A percentile compares a stretch with the other conserved stretches of the same genome.
Conservation (phyloP, 2,888 invertebrate species). For the Orthonychiurus folsomi region DNA sequence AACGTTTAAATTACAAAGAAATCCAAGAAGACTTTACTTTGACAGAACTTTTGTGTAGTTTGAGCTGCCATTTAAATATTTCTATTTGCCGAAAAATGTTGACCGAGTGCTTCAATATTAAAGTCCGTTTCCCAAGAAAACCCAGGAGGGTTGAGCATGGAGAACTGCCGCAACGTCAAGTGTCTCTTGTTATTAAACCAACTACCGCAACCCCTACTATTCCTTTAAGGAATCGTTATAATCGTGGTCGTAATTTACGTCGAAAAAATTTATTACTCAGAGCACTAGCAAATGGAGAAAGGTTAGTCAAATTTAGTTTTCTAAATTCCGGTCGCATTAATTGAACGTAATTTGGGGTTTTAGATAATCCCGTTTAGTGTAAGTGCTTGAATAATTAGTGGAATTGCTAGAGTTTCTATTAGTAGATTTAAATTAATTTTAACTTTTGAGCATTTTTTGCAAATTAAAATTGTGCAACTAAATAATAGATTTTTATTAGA, state of each 20-base stretch:
- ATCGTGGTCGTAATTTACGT: slow-evolving; percentile 20
- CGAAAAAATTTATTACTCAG: slow-evolving; percentile 30
- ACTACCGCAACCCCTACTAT: slow-evolving; percentile 24
- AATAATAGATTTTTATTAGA: no score
- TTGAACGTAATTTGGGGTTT: no score
- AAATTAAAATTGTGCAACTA: background rate
- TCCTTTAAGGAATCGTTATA: slow-evolving; percentile 16
- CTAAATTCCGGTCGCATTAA: background rate
- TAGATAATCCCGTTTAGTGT: no score
- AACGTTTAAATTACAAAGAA: no score
- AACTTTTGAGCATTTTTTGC: no score
- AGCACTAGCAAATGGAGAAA: slow-evolving; percentile 31
- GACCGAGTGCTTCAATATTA: slow-evolving; percentile 37
- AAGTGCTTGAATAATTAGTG: background rate
- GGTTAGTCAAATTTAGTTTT: slow-evolving; percentile 12
- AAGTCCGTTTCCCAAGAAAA: slow-evolving; percentile 34
- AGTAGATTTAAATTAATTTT: background rate
- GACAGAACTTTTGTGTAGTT: no score
- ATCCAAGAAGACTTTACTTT: no score
- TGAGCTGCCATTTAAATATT: no score
- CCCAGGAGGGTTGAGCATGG: slow-evolving; percentile 18
- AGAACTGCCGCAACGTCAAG: slow-evolving; percentile 10
- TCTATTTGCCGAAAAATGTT: no score
- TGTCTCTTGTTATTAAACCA: slow-evolving; percentile 19
- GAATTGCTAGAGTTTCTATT: background rate